phyloP scores from a whole-genome alignment of 2,113 vertebrate genomes.

The Aldabrachelys gigantea region DNA sequence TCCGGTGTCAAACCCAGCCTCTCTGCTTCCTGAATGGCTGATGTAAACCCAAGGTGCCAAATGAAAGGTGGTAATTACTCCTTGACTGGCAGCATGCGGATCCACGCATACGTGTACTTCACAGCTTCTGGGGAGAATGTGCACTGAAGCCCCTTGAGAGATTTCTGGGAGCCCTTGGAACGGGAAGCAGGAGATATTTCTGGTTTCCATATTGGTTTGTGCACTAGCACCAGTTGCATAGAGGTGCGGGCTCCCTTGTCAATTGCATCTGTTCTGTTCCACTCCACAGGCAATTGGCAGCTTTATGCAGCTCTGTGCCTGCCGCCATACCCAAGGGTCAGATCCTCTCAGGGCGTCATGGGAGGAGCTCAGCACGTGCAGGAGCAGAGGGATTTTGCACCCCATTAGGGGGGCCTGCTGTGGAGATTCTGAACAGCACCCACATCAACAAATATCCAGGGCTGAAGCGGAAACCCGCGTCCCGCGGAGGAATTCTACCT shows the following conservation, averaged over 20 bases:
- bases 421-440: not conserved
- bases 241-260: not conserved
- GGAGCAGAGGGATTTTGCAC: not conserved
- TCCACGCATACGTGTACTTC: too few relatives aligned
- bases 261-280: not conserved
- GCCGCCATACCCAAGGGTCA: too few relatives aligned
- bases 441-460: not conserved
- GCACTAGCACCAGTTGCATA: accelerated
- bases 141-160: too few relatives aligned
- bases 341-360: not conserved
- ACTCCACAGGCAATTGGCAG: not conserved
- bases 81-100: too few relatives aligned
- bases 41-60: too few relatives aligned
- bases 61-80: not conserved
- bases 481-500: not conserved
- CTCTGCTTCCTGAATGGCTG: not conserved
- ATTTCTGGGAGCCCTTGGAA: too few relatives aligned
- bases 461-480: not conserved
- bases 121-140: too few relatives aligned
- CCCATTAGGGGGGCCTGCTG: not conserved
- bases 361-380: too few relatives aligned
- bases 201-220: too few relatives aligned
- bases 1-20: not conserved
- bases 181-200: too few relatives aligned
- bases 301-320: not conserved